Base-by-base conservation (phyloP, 2,113 vertebrate species). In the Aepyceros melampus region DNA sequence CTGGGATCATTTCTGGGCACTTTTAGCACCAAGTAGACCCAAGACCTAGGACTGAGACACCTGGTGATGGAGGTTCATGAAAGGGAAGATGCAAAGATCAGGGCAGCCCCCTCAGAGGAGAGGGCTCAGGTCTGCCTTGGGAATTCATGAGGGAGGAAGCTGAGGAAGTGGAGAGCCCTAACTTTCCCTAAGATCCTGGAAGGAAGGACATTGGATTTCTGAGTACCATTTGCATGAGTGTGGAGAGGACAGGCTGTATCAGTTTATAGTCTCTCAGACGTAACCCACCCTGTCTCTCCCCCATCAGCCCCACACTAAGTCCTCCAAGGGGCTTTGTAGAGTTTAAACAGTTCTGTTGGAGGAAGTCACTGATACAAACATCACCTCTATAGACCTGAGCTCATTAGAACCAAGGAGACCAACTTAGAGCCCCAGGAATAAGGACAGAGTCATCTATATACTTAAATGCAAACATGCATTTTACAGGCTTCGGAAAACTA, bases 401-500 rank as follows among this genome's bases (percentile, higher is more conserved):
- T 95, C 91, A 74, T 88, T 36, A 79, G 86, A 67, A 25, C 86
- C 40, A 71, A 87, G 67, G 62, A 64, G 62, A 47, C 15, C 33
- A 47, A 64, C 45, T 49, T 79, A 33, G 47, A 84, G 62, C 29
- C 55, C 89, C 40, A 64, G 40, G 87, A 85, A 76, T 49, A 88
- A 31, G 79, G 47, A 84, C 23, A 43, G 2, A 15, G 67, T 58
- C 16, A 23, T 23, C 23, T 17, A 49, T n/a, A 21, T 74, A 36
- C 74, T 60, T 85, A 87, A 91, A 87, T 78, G 36, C 19, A 96
- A 60, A 51, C 92, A 93, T 93, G 56, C 4, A 31, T 96, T 98
- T 98, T 85, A 97, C 60, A 95, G 86, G 43, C 98, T 98, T 13
- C 7, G n/a, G 55, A 79, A 97, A 95, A 81, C 86, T 53, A 45